These are phyloP conservation scores for Volucella bombylans DNA, from an alignment of 2,888 invertebrate species.

Conservation along the genomic window DNA sequence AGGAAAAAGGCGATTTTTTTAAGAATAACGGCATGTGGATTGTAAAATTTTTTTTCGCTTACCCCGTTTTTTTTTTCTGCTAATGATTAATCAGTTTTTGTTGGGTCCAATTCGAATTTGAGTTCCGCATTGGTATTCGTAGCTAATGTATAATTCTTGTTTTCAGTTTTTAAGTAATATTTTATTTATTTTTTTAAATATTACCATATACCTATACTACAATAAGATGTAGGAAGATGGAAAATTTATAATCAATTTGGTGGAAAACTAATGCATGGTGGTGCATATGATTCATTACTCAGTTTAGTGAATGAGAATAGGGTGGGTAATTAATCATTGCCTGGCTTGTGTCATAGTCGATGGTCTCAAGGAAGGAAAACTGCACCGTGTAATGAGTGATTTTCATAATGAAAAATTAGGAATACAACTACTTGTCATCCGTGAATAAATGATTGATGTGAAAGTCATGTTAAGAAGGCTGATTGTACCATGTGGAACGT, in stretches of 20 bases:
- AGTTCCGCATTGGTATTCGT: conserved; percentile 33
- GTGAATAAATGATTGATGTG: conserved; percentile 69
- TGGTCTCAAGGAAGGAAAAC: conserved; percentile 64
- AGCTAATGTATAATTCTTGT: conserved; percentile 50
- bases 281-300: conserved; percentile 68
- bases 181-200: conserved; percentile 26
- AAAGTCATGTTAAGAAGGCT: conserved; percentile 30
- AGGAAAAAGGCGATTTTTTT: conserved; percentile 15
- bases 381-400: conserved; percentile 73
- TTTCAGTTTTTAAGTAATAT: conserved; percentile 27
- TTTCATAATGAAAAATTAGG: conserved; percentile 73
- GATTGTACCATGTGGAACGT: conserved; percentile 43
- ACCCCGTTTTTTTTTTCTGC: not conserved
- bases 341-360: conserved; percentile 53
- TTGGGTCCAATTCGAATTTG: conserved; percentile 28
- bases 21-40: conserved; percentile 50
- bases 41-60: conserved; percentile 35
- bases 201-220: too few relatives aligned
- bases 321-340: conserved; percentile 69
- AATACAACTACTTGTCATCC: conserved; percentile 73
- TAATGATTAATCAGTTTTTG: conserved; percentile 57
- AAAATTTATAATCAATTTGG: conserved; percentile 43
- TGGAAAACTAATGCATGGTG: conserved; percentile 50
- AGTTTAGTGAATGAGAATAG: conserved; percentile 47
- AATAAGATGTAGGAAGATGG: conserved; percentile 34